Conservation (phyloP, 2,888 invertebrate species). For the Argyresthia goedartella region DNA sequence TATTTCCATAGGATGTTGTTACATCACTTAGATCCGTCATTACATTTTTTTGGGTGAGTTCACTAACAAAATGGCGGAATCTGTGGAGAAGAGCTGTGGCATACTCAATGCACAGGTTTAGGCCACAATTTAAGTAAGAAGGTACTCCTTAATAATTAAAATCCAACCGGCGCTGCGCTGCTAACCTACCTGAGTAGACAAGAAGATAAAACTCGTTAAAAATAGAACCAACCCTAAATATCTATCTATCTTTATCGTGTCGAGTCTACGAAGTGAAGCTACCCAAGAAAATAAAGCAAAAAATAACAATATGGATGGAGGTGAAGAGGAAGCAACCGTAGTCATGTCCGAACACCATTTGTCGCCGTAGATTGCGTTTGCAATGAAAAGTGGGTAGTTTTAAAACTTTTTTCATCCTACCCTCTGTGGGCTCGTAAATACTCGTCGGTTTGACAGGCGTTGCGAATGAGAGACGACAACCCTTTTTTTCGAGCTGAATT, state of each 20-base stretch:
- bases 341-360: slow-evolving; percentile 58
- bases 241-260: background rate
- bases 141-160: background rate
- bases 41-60: no score
- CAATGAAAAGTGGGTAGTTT: slow-evolving; percentile 63
- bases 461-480: slow-evolving; percentile 35
- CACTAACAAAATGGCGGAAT: no score
- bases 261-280: background rate
- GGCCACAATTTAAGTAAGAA: background rate
- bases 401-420: slow-evolving; percentile 38
- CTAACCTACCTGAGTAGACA: no score
- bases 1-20: no score
- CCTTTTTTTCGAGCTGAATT: slow-evolving; percentile 45
- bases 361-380: slow-evolving; percentile 55
- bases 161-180: background rate
- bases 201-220: background rate
- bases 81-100: no score
- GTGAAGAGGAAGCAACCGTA: slow-evolving; percentile 26
- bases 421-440: slow-evolving; percentile 36
- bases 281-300: background rate
- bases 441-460: slow-evolving; percentile 28
- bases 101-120: no score
- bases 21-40: no score
- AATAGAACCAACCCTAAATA: background rate
- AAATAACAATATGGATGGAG: background rate